Percentiles rank a stretch among this genome's conserved stretches.
These are phyloP conservation scores for Eospalax fontanierii DNA, from an alignment of 2,797 vertebrate genomes.

Conservation along the genomic window DNA sequence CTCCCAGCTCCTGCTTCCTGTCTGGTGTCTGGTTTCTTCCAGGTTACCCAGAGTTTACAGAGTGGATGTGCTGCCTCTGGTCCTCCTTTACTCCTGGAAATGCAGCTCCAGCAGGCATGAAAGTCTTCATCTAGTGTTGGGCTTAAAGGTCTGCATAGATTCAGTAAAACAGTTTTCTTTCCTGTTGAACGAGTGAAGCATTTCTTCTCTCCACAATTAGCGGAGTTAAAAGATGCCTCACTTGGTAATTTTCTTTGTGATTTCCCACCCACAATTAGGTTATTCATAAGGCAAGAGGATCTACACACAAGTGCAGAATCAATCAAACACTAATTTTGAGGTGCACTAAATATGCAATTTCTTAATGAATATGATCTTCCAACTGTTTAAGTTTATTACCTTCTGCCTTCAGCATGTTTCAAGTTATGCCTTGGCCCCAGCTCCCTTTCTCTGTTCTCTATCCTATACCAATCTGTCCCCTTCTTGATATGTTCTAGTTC, in stretches of 20 bases:
- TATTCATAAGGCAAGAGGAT: background rate
- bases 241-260: background rate
- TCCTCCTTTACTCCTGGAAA: background rate
- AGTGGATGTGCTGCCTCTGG: background rate
- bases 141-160: background rate
- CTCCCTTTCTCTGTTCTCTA: background rate
- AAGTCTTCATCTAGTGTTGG: background rate
- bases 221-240: background rate
- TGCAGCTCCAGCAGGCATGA: background rate
- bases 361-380: background rate
- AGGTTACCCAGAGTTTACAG: conserved; percentile 81
- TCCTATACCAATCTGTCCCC: background rate
- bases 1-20: conserved; percentile 67
- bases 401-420: background rate
- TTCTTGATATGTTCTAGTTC: background rate
- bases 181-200: background rate
- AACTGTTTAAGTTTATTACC: background rate
- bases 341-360: background rate
- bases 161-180: background rate
- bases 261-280: background rate
- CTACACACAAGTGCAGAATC: background rate
- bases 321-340: background rate
- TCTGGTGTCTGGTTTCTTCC: conserved; percentile 81
- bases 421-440: background rate
- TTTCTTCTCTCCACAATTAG: background rate